Conservation (phyloP, 2,113 vertebrate genomes). For the Pangasianodon gigas region DNA sequence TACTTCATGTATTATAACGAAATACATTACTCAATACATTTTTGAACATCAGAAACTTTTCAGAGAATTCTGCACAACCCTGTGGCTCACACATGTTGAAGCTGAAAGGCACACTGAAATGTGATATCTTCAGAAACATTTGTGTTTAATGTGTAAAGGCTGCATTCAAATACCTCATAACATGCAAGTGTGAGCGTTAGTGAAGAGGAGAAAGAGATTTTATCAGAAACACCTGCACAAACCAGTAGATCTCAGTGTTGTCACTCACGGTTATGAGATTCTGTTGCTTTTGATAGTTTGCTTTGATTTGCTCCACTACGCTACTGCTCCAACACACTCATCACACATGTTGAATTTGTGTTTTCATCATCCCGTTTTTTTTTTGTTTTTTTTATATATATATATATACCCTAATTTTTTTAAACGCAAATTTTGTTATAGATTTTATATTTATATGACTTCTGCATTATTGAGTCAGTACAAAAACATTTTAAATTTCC, state of each 20-base stretch:
- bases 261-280: background rate
- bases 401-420: no score
- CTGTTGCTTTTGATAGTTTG: background rate
- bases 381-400: background rate
- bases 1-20: background rate
- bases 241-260: background rate
- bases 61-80: background rate
- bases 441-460: no score
- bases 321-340: background rate
- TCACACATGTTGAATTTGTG: background rate
- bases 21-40: background rate
- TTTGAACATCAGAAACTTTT: background rate
- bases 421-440: no score
- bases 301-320: background rate
- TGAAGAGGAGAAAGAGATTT: constrained; percentile 28
- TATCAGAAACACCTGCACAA: constrained; percentile 44
- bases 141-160: background rate
- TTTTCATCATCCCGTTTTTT: background rate
- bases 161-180: background rate
- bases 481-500: no score
- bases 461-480: no score
- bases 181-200: constrained; percentile 42
- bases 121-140: background rate
- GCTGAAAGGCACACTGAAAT: background rate
- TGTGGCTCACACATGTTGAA: background rate